Base-by-base conservation (phyloP, 2,113 vertebrate species). In the Stictonetta naevosa region DNA sequence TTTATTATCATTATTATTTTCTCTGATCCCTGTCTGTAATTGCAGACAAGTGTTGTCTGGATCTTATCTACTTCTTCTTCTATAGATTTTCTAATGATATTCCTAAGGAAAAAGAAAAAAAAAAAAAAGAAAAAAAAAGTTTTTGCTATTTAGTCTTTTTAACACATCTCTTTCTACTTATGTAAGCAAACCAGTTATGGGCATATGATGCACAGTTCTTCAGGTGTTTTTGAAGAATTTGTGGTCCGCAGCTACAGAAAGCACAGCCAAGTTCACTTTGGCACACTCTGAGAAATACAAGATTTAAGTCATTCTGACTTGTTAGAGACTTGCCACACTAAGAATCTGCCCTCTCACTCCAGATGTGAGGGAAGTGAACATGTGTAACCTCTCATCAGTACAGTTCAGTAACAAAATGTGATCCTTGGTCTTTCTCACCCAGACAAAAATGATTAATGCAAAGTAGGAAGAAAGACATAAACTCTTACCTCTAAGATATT, bases 241-340 rank as follows among this genome's bases (percentile, higher is more conserved):
- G 17, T 72, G 8, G 8, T 63, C 11, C 58, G 50, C 25, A 36
- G 4, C 16, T 72, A 13, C 12, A 15, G 10, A 55, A 83, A 67
- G n/a, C 6, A 50, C 38, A 92, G 13, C 2, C 2, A 4, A 53
- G 28, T 15, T 16, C 4, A 29, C 75, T 81, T 92, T 75, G 36
- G 12, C 25, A 40, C 26, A 7, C 13, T 46, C 33, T 66, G 44
- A 71, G 33, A 86, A 88, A 55, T 10, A 55, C 8, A 71, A 25
- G 7, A 28, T 66, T 11, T 78, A 36, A 55, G 14, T 0, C 1
- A 1, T 71, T 84, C 66, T 67, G 5, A 56, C 38, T 59, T 0
- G 0, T 6, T 52, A 52, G 48, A 75, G 38, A 78, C 29, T 8
- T 71, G n/a, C 6, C 10, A 4, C 1, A 0, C 22, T 53, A 77